A percentile compares a stretch with the other conserved stretches of the same genome.
phyloP scores from a whole-genome alignment of 2,113 vertebrate species.

The zebrafish (Danio rerio) region DNA sequence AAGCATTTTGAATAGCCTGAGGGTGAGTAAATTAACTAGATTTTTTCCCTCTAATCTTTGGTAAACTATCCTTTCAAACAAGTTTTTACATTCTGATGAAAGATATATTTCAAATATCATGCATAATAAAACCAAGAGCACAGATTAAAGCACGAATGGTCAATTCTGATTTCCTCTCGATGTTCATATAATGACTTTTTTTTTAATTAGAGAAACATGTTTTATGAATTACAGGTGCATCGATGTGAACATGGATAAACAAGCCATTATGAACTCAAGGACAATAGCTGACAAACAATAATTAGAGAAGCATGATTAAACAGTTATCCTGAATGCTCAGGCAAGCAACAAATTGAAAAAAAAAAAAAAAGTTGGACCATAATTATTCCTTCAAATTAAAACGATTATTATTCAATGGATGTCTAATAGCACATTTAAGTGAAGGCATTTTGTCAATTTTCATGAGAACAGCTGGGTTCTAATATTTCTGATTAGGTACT shows the following conservation, averaged over 20 bases:
- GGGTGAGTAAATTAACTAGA: no score
- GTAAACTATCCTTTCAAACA: not conserved
- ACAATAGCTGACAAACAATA: constrained; percentile 37
- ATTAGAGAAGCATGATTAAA: constrained; percentile 27
- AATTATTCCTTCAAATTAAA: constrained; percentile 41
- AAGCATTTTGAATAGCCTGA: no score
- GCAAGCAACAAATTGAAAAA: constrained; percentile 27
- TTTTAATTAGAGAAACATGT: not conserved
- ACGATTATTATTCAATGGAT: constrained; percentile 22
- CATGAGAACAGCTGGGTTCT: constrained; percentile 38
- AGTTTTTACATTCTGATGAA: not conserved
- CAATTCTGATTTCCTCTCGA: not conserved
- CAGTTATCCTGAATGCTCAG: not conserved
- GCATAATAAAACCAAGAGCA: not conserved
- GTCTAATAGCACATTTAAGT: constrained; percentile 35
- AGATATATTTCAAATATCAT: not conserved
- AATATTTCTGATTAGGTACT: constrained; percentile 42
- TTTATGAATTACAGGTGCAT: constrained; percentile 12
- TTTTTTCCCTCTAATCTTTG: no score
- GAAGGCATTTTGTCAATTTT: constrained; percentile 25
- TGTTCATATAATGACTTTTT: not conserved
- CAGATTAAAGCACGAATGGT: not conserved
- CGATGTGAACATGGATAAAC: constrained; percentile 19
- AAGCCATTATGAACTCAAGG: constrained; percentile 44
- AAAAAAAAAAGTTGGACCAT: constrained; percentile 31